Base-by-base conservation (phyloP, 2,113 vertebrate genomes). In the Syngnathus floridae region DNA sequence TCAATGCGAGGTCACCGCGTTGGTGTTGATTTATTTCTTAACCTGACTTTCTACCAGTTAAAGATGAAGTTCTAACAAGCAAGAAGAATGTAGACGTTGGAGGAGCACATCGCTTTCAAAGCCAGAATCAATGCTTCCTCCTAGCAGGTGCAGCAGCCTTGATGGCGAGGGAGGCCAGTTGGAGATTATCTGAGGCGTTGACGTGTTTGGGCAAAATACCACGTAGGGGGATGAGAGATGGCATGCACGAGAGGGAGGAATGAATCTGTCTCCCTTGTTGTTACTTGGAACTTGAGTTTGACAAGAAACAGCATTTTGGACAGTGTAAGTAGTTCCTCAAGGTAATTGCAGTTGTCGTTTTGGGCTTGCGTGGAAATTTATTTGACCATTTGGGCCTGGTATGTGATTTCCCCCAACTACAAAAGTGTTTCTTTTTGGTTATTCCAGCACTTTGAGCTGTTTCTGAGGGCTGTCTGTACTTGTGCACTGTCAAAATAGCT, bases 401-500 rank as follows among this genome's bases (percentile, higher is more conserved):
- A 63, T 68, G 62, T 73, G 64, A 66, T 72, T 58, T 58, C 17
- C 26, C 10, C 16, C 19, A 10, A 58, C 35, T 38, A 19, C 35
- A 58, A 19, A 19, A 8, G 9, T 58, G 3, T 58, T 37, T 37
- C 8, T 16, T 7, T 65, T 64, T 73, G 75, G 74, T 75, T 73
- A 74, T 68, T 70, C 66, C 65, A 21, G 60, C 4, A 66, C 80
- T 82, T 82, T 83, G 75, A 79, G 72, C 46, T 55, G 66, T 66
- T 76, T 76, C 67, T 73, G 67, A 67, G 57, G 54, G 71, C 72
- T 70, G 75, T 76, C 72, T 77, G 71, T 72, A 78, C 76, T 77
- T 82, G 74, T 79, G 72, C 74, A 65, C 77, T 80, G 75, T 82
- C 83, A 82, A n/a, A 48, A 48, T 19, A 48, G 46, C 46, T 48